phyloP scores from a whole-genome alignment of 2,113 vertebrate species.

The Haemorhous mexicanus region DNA sequence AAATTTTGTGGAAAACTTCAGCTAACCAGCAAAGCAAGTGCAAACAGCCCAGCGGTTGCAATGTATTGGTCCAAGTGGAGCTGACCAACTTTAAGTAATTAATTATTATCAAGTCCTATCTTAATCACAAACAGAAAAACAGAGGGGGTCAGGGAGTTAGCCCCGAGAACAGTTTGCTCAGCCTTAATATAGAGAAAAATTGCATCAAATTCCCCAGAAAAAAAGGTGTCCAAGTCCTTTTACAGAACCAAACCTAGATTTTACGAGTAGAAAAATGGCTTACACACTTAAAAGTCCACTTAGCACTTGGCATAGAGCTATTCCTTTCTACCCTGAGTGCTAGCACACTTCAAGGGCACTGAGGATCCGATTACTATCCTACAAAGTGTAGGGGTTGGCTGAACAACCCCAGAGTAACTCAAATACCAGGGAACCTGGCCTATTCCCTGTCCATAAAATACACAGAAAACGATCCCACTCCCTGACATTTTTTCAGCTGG shows the following conservation, averaged over 20 bases:
- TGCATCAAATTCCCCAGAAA: neutral
- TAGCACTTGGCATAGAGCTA: conserved; percentile 55
- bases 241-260: conserved; percentile 49
- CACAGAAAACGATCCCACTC: conserved; percentile 69
- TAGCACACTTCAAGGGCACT: conserved; percentile 70
- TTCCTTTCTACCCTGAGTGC: conserved; percentile 48
- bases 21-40: neutral
- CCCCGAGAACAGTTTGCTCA: neutral
- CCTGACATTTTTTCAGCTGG: conserved; percentile 73
- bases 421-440: conserved; percentile 67
- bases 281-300: conserved; percentile 63
- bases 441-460: conserved; percentile 69
- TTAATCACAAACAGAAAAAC: neutral
- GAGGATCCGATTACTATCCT: conserved; percentile 69
- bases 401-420: conserved; percentile 61
- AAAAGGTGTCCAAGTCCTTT: conserved; percentile 48
- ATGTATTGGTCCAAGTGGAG: neutral
- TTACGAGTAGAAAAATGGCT: conserved; percentile 60
- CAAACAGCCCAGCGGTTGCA: neutral
- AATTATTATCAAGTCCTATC: neutral
- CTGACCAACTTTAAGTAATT: neutral
- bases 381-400: conserved; percentile 65
- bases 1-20: conserved; percentile 9
- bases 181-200: conserved; percentile 16
- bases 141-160: neutral